Base-by-base conservation (phyloP, 2,113 vertebrate species). In the Ammodytes marinus region DNA sequence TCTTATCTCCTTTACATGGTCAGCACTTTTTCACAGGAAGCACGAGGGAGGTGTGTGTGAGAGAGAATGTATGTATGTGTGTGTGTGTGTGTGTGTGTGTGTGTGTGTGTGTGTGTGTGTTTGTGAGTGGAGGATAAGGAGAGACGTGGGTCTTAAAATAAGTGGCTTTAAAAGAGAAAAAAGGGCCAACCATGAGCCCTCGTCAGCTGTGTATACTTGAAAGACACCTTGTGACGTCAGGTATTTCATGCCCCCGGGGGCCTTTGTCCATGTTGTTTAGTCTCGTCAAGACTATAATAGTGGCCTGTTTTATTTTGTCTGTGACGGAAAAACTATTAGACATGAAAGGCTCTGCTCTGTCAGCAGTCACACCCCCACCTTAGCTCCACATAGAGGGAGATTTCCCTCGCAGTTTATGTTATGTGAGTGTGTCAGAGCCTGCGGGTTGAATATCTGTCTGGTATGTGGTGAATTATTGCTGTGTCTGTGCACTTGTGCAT, bases 271-370 rank as follows among this genome's bases (percentile, higher is more conserved):
- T 37, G 64, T 79, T 86, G 80, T 88, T 88, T 85, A 79, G 86
- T 83, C 83, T 87, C 82, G 85, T 89, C 67, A 37, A 63, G 63
- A 82, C 46, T 53, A 91, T 88, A 93, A 91, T 83, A 72, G 85
- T 43, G 45, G 75, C 54, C 74, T 90, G 83, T 92, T 89, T 87
- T 91, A 89, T 90, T 93, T 85, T 69, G 89, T 89, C 91, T 92
- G 70, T 76, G 77, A 75, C 4, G 11, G 58, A 65, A 85, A 85
- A 86, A 88, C 85, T 74, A 87, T 90, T 86, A 90, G 80, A 87
- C 86, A 88, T 88, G 10, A 91, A 92, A 88, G 76, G 77, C 74
- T 89, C 69, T 59, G 74, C 80, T 53, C 81, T 71, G 84, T 91
- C 87, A 85, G 87, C 82, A 73, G 74, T 79, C 86, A 77, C 86